These are phyloP conservation scores for Macrotus californicus DNA, from an alignment of 2,113 vertebrate species.

Conservation along the genomic window DNA sequence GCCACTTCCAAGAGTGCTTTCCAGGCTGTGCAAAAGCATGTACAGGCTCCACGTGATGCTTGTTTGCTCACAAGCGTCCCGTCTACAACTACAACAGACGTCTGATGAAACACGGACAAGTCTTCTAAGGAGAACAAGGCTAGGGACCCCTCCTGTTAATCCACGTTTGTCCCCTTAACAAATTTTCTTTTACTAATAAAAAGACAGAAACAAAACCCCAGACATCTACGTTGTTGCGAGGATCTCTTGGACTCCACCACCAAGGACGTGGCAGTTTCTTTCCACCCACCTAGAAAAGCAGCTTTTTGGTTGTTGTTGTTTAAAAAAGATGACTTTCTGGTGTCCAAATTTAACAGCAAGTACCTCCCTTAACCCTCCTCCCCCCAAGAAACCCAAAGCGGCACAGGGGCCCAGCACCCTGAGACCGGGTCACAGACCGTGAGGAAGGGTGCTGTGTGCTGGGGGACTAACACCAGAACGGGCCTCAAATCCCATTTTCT, in stretches of 20 bases:
- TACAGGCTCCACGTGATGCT: constrained; percentile 65
- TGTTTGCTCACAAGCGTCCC: constrained; percentile 65
- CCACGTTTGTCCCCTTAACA: background rate
- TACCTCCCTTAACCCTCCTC: background rate
- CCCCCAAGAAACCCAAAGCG: background rate
- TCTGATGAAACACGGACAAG: constrained; percentile 69
- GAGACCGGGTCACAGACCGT: background rate
- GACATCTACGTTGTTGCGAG: constrained; percentile 57
- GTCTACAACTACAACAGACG: constrained; percentile 70
- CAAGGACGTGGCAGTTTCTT: constrained; percentile 41
- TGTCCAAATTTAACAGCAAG: constrained; percentile 39
- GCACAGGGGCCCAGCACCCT: background rate
- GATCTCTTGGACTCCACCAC: constrained; percentile 35
- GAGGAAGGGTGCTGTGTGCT: background rate
- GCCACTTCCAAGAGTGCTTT: constrained; percentile 76
- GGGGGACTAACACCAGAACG: background rate
- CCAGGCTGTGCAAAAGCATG: constrained; percentile 74
- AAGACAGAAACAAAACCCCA: constrained; percentile 65
- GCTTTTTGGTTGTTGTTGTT: background rate
- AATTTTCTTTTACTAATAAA: constrained; percentile 29
- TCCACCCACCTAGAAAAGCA: constrained; percentile 45
- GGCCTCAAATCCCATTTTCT: background rate
- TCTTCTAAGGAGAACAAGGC: constrained; percentile 57
- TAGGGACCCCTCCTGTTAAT: background rate
- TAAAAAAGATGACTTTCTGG: background rate